A percentile compares a stretch with the other conserved stretches of the same genome.
Conservation (phyloP, 2,113 vertebrate genomes). For the Centropus unirufus region DNA sequence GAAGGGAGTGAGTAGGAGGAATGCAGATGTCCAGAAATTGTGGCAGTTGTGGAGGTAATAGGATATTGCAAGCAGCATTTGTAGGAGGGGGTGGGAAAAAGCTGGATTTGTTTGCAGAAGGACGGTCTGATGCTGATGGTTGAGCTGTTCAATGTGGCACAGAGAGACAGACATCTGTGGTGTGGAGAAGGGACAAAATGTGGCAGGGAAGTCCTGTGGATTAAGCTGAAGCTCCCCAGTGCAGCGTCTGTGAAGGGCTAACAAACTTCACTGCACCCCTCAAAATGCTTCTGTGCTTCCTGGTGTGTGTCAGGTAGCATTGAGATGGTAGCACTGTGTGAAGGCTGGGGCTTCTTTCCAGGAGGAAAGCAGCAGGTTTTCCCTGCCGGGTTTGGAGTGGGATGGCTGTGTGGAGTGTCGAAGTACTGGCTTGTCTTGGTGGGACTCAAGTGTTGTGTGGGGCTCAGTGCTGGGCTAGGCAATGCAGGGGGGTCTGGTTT, state of each 20-base stretch:
- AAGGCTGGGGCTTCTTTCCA: not conserved
- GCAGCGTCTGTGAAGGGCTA: not conserved
- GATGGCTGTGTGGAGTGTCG: rapidly evolving
- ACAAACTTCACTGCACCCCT: not conserved
- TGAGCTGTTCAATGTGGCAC: not conserved
- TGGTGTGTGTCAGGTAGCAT: rapidly evolving
- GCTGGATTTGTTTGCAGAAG: not conserved
- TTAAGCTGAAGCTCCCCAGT: not conserved
- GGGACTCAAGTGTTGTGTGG: rapidly evolving
- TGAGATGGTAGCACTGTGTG: rapidly evolving
- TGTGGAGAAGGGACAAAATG: not conserved
- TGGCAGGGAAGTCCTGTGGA: not conserved
- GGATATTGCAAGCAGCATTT: not conserved
- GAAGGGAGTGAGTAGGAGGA: not conserved
- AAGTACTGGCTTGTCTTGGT: not conserved
- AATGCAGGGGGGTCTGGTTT: not conserved
- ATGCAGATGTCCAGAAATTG: rapidly evolving
- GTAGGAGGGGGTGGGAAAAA: not conserved
- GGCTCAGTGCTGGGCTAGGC: not conserved
- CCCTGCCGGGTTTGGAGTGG: not conserved
- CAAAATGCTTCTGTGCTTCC: not conserved
- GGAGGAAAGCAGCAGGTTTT: not conserved
- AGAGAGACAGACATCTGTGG: not conserved
- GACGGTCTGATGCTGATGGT: not conserved
- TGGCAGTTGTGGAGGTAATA: not conserved